Conservation (phyloP, 2,113 vertebrate genomes). For the Tetrao urogallus region DNA sequence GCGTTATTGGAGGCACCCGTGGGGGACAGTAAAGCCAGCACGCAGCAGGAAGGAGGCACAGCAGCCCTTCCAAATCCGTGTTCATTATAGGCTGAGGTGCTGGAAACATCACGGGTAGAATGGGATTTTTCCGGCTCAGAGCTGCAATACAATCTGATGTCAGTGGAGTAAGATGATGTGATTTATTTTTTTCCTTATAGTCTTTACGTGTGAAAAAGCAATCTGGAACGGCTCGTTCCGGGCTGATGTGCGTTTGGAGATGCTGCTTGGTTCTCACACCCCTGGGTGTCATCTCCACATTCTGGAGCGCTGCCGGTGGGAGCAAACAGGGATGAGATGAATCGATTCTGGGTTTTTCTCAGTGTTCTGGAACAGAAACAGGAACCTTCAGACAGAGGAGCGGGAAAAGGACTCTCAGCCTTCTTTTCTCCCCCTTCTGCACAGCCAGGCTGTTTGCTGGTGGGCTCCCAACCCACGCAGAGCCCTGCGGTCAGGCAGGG, state of each 20-base stretch:
- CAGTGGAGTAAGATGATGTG: background rate
- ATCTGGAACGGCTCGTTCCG: fast-evolving
- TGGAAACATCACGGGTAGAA: background rate
- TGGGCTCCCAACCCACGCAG: background rate
- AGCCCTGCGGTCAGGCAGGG: background rate
- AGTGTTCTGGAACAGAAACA: background rate
- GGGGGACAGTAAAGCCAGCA: background rate
- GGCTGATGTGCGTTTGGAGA: background rate
- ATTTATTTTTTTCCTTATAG: background rate
- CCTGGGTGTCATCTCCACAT: background rate
- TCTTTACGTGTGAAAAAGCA: background rate
- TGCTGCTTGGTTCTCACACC: fast-evolving
- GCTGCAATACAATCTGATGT: fast-evolving
- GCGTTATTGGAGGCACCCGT: fast-evolving
- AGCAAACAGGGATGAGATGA: background rate
- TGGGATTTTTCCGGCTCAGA: background rate
- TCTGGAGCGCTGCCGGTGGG: background rate
- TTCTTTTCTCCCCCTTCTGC: fast-evolving
- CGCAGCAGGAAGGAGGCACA: background rate
- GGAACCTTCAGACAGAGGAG: no score
- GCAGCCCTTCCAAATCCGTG: background rate
- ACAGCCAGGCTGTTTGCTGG: background rate
- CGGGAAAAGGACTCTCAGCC: background rate
- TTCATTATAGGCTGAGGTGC: background rate
- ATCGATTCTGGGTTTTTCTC: background rate